A percentile compares a stretch with the other conserved stretches of the same genome.
Evolutionary conservation across 2,888 invertebrate genomes (phyloP).

Genomic region (Polydesmus complanatus): DNA sequence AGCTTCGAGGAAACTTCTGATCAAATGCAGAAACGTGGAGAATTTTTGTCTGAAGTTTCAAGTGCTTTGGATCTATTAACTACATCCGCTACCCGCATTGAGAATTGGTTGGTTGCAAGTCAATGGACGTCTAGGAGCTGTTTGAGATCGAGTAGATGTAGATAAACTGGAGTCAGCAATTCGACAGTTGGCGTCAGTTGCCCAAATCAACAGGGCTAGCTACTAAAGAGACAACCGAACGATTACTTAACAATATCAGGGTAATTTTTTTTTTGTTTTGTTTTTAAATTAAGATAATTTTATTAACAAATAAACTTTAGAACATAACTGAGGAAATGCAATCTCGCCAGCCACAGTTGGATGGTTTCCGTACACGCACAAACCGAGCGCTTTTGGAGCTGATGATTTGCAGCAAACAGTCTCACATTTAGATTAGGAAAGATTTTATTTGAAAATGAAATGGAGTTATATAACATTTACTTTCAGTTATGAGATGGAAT

Average conservation of each 20-base stretch:
- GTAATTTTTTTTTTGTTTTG: no score
- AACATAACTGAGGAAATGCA: slow-evolving; percentile 75
- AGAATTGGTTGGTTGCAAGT: slow-evolving; percentile 26
- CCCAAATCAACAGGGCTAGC: no score
- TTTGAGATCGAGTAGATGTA: no score
- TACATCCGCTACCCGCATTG: slow-evolving; percentile 35
- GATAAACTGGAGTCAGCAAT: slow-evolving; percentile 38
- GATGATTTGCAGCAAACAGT: slow-evolving; percentile 70
- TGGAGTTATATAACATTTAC: no score
- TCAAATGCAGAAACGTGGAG: slow-evolving; percentile 59
- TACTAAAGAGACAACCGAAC: no score
- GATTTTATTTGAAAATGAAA: not conserved
- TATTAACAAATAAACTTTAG: no score
- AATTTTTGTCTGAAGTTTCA: slow-evolving; percentile 67
- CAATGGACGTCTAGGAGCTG: no score
- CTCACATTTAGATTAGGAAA: slow-evolving; percentile 55
- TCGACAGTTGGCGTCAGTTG: no score
- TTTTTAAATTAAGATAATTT: no score
- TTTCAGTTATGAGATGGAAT: slow-evolving; percentile 51
- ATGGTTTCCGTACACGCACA: slow-evolving; percentile 74
- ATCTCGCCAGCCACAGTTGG: slow-evolving; percentile 77
- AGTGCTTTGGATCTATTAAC: slow-evolving; percentile 52
- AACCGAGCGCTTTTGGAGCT: slow-evolving; percentile 68
- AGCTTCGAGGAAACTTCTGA: slow-evolving; percentile 77
- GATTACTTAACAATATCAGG: slow-evolving; percentile 67